These are phyloP conservation scores for Drosophila gunungcola DNA, from an alignment of 1,140 invertebrate genomes.

Conservation along the genomic window DNA sequence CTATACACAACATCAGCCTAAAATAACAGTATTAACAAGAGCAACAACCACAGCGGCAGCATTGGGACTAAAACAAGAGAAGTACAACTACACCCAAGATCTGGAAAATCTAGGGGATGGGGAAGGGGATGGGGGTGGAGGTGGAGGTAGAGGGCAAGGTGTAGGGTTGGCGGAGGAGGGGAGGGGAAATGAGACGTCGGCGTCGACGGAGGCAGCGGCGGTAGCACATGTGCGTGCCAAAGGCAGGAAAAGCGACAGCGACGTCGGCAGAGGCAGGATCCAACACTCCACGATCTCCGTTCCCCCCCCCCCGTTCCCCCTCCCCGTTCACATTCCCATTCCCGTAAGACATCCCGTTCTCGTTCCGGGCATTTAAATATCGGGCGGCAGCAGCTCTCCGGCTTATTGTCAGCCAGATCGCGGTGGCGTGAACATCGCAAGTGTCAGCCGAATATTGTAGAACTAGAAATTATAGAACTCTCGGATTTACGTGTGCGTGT, in stretches of 20 bases:
- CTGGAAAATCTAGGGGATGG: conserved; percentile 17
- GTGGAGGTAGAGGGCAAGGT: conserved; percentile 13
- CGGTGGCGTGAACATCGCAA: conserved; percentile 75
- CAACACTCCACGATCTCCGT: conserved; percentile 32
- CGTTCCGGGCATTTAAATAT: conserved; percentile 77
- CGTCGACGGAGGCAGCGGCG: conserved; percentile 19
- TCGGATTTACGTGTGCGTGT: conserved; percentile 17
- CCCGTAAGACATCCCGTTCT: conserved; percentile 21
- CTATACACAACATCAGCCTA: conserved; percentile 59
- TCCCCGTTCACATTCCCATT: conserved; percentile 30
- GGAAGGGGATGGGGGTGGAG: neutral
- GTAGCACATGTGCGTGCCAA: conserved; percentile 68
- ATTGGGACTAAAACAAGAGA: conserved; percentile 27
- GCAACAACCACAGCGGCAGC: conserved; percentile 26
- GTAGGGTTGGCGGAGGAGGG: neutral
- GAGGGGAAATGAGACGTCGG: neutral
- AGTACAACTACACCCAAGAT: conserved; percentile 37
- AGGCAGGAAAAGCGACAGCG: conserved; percentile 46
- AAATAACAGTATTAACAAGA: conserved; percentile 62
- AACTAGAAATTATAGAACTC: conserved; percentile 34
- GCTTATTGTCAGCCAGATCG: conserved; percentile 77
- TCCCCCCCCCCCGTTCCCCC: conserved; percentile 25
- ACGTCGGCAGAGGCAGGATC: conserved; percentile 56
- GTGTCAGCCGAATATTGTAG: neutral
- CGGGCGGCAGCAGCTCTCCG: conserved; percentile 59